These are phyloP conservation scores for Polypterus bichir DNA, from an alignment of 2,113 vertebrate species.

Conservation along the genomic window DNA sequence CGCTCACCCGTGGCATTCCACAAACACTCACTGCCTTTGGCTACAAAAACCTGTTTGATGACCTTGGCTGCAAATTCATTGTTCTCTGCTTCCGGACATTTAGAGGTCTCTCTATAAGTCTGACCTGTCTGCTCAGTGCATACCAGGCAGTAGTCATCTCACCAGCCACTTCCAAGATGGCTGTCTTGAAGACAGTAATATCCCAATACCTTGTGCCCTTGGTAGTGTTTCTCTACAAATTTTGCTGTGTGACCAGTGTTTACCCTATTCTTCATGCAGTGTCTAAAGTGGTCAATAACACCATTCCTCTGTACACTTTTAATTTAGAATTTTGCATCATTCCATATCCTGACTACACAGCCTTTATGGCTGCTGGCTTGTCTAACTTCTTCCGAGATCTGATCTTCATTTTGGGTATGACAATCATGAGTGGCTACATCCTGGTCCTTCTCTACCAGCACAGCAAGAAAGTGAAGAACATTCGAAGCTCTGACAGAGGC, in stretches of 20 bases:
- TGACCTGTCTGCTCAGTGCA: constrained; percentile 57
- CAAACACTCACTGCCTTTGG: constrained; percentile 57
- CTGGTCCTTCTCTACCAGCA: constrained; percentile 47
- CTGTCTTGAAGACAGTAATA: constrained; percentile 35
- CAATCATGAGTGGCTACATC: constrained; percentile 50
- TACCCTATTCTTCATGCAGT: constrained; percentile 47
- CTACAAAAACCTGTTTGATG: constrained; percentile 39
- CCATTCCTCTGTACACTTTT: constrained; percentile 47
- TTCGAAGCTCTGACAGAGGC: constrained; percentile 27
- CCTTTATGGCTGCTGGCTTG: constrained; percentile 51
- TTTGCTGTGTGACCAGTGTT: constrained; percentile 50
- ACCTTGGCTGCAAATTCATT: constrained; percentile 49
- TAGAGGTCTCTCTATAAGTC: constrained; percentile 54
- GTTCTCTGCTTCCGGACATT: constrained; percentile 48
- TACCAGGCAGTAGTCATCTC: constrained; percentile 47
- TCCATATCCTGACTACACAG: constrained; percentile 47
- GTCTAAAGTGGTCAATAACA: constrained; percentile 37
- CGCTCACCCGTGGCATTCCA: constrained; percentile 49
- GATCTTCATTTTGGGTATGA: constrained; percentile 47
- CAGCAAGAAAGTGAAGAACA: constrained; percentile 30
- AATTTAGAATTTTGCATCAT: constrained; percentile 55
- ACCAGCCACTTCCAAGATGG: constrained; percentile 27
- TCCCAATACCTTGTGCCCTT: constrained; percentile 39
- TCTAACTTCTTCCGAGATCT: constrained; percentile 46
- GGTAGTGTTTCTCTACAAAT: constrained; percentile 49